phyloP scores from a whole-genome alignment of 2,888 invertebrate species.

The Perdita meconis region DNA sequence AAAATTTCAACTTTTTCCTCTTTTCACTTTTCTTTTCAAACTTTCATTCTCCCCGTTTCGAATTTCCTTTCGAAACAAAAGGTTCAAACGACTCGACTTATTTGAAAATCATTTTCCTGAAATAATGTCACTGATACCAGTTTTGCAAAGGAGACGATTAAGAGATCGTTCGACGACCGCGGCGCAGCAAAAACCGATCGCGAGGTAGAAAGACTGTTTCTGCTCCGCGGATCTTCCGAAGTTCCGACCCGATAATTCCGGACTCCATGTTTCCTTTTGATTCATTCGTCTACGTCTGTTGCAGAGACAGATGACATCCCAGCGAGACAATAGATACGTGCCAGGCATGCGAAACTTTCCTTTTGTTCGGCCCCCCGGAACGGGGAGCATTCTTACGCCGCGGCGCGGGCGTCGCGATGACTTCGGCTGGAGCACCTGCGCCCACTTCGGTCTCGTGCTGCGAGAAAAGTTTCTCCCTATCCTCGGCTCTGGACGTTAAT shows the following conservation, averaged over 20 bases:
- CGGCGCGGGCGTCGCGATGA: conserved; percentile 44
- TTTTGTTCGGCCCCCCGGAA: conserved; percentile 56
- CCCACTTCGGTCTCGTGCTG: not conserved
- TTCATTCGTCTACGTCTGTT: conserved; percentile 68
- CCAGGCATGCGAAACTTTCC: conserved; percentile 59
- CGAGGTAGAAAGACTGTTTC: not conserved
- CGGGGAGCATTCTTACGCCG: conserved; percentile 63
- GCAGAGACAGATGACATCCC: conserved; percentile 63
- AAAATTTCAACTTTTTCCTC: too few species aligned
- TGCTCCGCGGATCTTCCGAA: conserved; percentile 10
- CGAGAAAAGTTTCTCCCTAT: conserved; percentile 36
- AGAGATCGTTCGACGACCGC: conserved; percentile 3
- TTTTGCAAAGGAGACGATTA: conserved; percentile 2
- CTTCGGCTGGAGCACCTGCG: conserved; percentile 57
- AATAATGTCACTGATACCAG: conserved; percentile 16
- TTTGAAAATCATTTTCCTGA: not conserved
- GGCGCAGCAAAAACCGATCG: conserved; percentile 5
- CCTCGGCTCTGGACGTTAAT: conserved; percentile 15
- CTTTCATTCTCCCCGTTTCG: too few species aligned
- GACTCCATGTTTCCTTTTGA: conserved; percentile 62
- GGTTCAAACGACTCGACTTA: too few species aligned
- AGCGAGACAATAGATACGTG: conserved; percentile 69
- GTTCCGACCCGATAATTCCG: conserved; percentile 58
- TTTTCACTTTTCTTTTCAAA: too few species aligned
- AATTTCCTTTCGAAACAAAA: too few species aligned